Percentiles rank a stretch among this genome's conserved stretches.
Evolutionary conservation across 2,888 invertebrate species (phyloP).

Genomic region (Cheilosia impressa): DNA sequence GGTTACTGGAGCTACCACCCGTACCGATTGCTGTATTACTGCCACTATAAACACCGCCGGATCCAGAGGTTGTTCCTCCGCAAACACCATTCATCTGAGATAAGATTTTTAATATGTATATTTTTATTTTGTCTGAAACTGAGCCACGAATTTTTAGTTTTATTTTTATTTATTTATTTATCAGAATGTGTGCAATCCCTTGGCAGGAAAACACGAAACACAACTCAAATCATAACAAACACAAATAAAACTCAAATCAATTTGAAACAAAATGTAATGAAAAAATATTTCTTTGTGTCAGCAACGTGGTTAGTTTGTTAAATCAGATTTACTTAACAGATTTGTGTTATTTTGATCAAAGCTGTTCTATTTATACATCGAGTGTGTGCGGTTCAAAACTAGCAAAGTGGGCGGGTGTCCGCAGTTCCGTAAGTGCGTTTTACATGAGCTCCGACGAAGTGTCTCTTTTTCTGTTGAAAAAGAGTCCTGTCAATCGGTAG

Average conservation of each 20-base stretch:
- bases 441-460: too few species aligned
- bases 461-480: too few species aligned
- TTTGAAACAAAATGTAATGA: not conserved
- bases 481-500: too few species aligned
- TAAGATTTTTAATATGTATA: slow-evolving; percentile 71
- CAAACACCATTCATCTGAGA: slow-evolving; percentile 75
- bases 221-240: slow-evolving; percentile 14
- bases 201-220: slow-evolving; percentile 50
- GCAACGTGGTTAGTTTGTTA: not conserved
- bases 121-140: slow-evolving; percentile 69
- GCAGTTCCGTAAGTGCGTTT: too few species aligned
- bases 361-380: not conserved
- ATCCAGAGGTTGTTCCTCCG: slow-evolving; percentile 75
- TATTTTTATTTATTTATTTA: slow-evolving; percentile 41
- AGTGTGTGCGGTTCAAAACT: too few species aligned
- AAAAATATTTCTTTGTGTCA: slow-evolving; percentile 3
- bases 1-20: slow-evolving; percentile 77
- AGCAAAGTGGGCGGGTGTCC: too few species aligned
- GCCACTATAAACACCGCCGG: slow-evolving; percentile 78
- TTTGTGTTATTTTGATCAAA: slow-evolving; percentile 63
- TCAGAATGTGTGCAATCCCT: slow-evolving; percentile 52
- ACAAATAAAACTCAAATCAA: slow-evolving; percentile 9
- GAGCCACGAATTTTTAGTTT: slow-evolving; percentile 58
- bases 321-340: slow-evolving; percentile 1
- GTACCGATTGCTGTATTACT: slow-evolving; percentile 78